Evolutionary conservation across 1,140 invertebrate genomes (phyloP).

Genomic region (Campodea augens): DNA sequence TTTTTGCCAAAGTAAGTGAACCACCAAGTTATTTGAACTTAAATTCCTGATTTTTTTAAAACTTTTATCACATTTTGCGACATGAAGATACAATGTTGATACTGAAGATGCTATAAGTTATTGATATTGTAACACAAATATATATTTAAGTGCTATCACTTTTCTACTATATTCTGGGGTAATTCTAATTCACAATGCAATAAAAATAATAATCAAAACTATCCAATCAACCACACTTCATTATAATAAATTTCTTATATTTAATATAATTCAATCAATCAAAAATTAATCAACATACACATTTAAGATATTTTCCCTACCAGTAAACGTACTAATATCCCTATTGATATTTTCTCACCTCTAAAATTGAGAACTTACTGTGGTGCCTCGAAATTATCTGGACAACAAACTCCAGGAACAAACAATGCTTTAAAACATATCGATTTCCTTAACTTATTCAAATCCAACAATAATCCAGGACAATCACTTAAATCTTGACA

Average conservation of each 20-base stretch:
- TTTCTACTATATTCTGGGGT: too few species aligned
- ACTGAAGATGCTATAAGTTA: background rate
- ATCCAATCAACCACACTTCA: too few species aligned
- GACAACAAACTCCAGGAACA: conserved; percentile 79
- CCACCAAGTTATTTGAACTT: too few species aligned
- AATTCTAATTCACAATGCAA: conserved; percentile 27
- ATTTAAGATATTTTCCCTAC: too few species aligned
- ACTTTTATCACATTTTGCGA: background rate
- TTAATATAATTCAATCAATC: too few species aligned
- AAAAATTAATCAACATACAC: too few species aligned
- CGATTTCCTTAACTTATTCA: conserved; percentile 59
- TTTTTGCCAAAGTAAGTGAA: too few species aligned
- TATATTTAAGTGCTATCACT: too few species aligned
- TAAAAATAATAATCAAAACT: conserved; percentile 2
- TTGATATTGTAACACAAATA: too few species aligned
- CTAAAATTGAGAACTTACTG: background rate
- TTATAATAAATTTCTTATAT: too few species aligned
- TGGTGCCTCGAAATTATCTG: conserved; percentile 30
- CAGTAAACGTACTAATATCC: too few species aligned
- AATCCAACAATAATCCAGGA: conserved; percentile 63
- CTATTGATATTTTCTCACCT: background rate
- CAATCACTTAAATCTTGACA: conserved; percentile 77
- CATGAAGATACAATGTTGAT: background rate
- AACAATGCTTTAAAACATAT: conserved; percentile 82
- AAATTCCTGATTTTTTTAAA: background rate